Evolutionary conservation across 1,140 invertebrate genomes (phyloP).

Genomic region (Bombus turneri): DNA sequence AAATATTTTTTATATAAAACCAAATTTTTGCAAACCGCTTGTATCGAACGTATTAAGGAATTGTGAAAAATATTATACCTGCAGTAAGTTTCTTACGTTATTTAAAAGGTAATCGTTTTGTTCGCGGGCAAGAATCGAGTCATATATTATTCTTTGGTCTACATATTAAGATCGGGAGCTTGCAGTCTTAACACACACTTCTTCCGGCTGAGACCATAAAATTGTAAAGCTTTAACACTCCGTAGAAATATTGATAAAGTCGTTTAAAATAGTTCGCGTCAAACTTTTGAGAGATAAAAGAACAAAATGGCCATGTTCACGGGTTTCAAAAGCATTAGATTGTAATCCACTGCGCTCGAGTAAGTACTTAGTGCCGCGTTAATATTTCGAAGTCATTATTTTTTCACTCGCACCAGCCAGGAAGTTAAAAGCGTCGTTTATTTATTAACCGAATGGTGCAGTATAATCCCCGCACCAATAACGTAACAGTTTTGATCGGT

Average conservation of each 20-base stretch:
- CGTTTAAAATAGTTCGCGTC: constrained; percentile 22
- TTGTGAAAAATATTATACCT: too few species aligned
- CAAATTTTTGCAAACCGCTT: too few species aligned
- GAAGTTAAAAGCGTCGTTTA: constrained; percentile 28
- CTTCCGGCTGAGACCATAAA: not conserved
- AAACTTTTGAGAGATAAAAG: constrained; percentile 27
- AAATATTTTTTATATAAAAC: too few species aligned
- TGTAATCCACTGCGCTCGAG: not conserved
- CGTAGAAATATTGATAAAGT: constrained; percentile 31
- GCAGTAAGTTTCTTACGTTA: too few species aligned
- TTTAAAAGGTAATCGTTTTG: not conserved
- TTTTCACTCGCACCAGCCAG: constrained; percentile 10
- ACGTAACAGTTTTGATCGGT: constrained; percentile 2
- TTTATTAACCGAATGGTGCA: constrained; percentile 20
- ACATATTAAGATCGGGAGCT: not conserved
- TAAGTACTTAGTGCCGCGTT: constrained; percentile 17
- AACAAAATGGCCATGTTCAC: not conserved
- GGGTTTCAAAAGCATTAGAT: constrained; percentile 16
- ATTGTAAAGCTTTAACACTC: not conserved
- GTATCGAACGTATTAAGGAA: too few species aligned
- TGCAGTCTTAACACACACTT: not conserved
- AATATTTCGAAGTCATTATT: constrained; percentile 44
- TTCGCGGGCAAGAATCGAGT: too few species aligned
- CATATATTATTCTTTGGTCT: not conserved
- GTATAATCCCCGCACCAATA: constrained; percentile 13